A percentile compares a stretch with the other conserved stretches of the same genome.
phyloP scores from a whole-genome alignment of 1,140 invertebrate genomes.

The Papilio glaucus region DNA sequence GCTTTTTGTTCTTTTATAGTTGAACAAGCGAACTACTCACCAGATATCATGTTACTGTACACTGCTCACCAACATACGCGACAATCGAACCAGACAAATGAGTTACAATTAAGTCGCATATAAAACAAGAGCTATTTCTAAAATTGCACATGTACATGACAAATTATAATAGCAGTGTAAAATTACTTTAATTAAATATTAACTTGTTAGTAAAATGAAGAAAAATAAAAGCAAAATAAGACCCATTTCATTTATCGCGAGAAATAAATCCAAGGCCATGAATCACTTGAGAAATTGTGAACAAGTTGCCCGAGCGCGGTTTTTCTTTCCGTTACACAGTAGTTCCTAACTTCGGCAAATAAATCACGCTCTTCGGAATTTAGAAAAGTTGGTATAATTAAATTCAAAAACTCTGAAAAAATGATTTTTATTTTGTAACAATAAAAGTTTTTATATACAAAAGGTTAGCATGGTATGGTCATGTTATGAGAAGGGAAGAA shows the following conservation, averaged over 20 bases:
- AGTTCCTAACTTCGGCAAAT: constrained; percentile 18
- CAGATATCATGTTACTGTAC: no score
- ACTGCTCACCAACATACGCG: no score
- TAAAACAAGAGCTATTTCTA: no score
- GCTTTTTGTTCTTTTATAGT: no score
- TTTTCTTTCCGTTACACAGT: constrained; percentile 26
- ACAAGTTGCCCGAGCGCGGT: constrained; percentile 18
- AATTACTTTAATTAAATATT: neutral
- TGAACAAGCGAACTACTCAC: no score
- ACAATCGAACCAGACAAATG: no score
- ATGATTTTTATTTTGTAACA: neutral
- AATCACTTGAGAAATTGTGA: constrained; percentile 25
- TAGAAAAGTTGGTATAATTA: constrained; percentile 15
- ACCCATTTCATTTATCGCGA: constrained; percentile 16
- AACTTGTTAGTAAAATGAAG: neutral
- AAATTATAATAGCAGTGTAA: no score
- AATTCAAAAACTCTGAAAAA: neutral
- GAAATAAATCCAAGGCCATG: constrained; percentile 23
- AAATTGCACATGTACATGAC: no score
- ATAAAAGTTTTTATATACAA: neutral
- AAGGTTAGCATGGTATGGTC: no score
- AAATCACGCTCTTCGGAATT: constrained; percentile 17
- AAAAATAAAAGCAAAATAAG: constrained; percentile 19
- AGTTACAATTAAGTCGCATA: no score
- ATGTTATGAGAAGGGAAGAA: no score